Conservation (phyloP, 2,888 invertebrate genomes). For the Apocheima hispidaria region DNA sequence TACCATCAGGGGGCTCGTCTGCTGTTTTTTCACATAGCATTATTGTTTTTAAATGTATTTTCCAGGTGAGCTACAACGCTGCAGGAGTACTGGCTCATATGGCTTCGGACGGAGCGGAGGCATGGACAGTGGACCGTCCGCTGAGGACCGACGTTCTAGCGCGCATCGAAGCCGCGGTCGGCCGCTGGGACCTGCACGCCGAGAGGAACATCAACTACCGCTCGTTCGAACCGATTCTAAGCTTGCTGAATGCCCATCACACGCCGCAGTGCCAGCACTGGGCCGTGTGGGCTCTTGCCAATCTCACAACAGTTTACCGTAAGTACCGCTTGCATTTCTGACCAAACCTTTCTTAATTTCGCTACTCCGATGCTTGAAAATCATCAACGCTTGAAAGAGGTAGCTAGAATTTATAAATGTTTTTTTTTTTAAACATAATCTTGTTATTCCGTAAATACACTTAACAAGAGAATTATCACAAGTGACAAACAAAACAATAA, state of each 20-base stretch:
- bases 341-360: no score
- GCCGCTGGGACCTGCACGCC: slow-evolving; percentile 94
- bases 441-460: no score
- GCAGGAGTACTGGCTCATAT: slow-evolving; percentile 98
- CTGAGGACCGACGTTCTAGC: slow-evolving; percentile 89
- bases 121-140: slow-evolving; percentile 92
- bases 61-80: slow-evolving; percentile 96
- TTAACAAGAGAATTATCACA: no score
- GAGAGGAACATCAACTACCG: slow-evolving; percentile 98
- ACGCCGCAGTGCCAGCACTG: slow-evolving; percentile 97
- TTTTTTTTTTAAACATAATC: no score
- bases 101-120: slow-evolving; percentile 94
- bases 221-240: slow-evolving; percentile 95
- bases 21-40: background rate
- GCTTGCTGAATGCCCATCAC: slow-evolving; percentile 92
- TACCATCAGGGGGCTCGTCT: no score
- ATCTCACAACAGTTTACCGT: slow-evolving; percentile 97
- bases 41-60: no score
- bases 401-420: no score
- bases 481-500: no score
- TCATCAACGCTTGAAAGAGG: no score
- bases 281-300: slow-evolving; percentile 99
- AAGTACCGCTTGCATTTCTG: slow-evolving; percentile 75
- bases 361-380: no score
- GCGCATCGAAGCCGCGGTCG: slow-evolving; percentile 93